Conservation (phyloP, 2,797 vertebrate genomes). For the Eidolon dupreanum region DNA sequence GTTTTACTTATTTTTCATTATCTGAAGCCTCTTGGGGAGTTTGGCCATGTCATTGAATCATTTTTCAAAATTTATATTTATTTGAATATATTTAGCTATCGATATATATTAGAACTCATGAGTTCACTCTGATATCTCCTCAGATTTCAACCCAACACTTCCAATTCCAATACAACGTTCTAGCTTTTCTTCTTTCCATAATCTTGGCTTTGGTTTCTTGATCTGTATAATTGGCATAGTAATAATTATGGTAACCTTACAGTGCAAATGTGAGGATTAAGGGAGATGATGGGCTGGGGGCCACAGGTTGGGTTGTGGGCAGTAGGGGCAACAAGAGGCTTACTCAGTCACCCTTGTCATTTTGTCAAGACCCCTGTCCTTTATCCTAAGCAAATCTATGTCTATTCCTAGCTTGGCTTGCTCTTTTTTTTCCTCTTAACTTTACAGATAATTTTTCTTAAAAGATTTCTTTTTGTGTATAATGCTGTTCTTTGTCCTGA, state of each 20-base stretch:
- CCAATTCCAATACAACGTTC: neutral
- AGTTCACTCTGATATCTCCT: neutral
- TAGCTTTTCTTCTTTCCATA: neutral
- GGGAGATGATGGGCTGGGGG: neutral
- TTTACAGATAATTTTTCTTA: neutral
- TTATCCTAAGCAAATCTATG: neutral
- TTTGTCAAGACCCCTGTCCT: neutral
- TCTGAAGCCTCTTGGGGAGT: neutral
- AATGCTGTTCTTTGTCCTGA: neutral
- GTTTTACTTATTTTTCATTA: conserved; percentile 11
- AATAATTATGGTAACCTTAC: neutral
- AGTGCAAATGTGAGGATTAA: neutral
- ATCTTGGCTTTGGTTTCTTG: neutral
- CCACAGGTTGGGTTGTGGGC: neutral
- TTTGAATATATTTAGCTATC: neutral
- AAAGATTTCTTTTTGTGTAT: neutral
- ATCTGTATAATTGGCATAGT: too few species aligned
- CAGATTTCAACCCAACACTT: neutral
- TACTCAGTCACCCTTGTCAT: neutral
- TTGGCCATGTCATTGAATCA: neutral
- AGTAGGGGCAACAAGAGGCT: neutral
- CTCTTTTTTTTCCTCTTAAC: neutral
- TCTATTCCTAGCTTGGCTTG: neutral
- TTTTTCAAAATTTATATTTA: neutral
- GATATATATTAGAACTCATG: neutral